phyloP scores from a whole-genome alignment of 53 echinoderm and acorn worm genomes.

The Stichopus horrens region DNA sequence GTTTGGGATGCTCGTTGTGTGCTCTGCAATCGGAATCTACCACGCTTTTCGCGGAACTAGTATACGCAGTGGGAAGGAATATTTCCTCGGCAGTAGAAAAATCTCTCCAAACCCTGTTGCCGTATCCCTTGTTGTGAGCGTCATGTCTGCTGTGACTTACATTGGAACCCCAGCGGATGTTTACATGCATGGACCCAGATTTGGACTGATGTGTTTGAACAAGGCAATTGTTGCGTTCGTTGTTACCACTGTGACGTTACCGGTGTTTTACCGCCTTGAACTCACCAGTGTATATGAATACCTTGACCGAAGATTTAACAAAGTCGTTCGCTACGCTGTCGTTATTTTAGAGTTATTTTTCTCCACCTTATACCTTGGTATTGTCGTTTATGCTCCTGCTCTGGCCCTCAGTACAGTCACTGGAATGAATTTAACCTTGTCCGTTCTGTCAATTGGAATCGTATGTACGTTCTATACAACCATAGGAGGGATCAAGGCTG shows the following conservation, averaged over 20 bases:
- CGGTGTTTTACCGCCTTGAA: constrained; percentile 30
- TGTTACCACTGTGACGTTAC: constrained; percentile 20
- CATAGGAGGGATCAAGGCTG: constrained; percentile 36
- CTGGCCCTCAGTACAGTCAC: constrained; percentile 36
- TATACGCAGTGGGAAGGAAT: constrained; percentile 1
- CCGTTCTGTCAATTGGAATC: constrained; percentile 7
- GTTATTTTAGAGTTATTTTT: constrained; percentile 10
- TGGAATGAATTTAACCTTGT: neutral
- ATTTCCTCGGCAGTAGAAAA: constrained; percentile 20
- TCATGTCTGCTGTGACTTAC: constrained; percentile 31
- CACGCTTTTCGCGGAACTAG: constrained; percentile 33
- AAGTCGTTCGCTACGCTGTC: constrained; percentile 27
- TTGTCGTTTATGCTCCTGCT: constrained; percentile 31
- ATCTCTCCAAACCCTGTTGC: constrained; percentile 18
- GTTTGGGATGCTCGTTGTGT: neutral
- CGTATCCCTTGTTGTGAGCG: constrained; percentile 35
- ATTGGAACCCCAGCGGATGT: constrained; percentile 42
- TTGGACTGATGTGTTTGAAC: constrained; percentile 37
- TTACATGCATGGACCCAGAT: constrained; percentile 43
- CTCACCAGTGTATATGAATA: constrained; percentile 40
- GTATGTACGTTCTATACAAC: constrained; percentile 37
- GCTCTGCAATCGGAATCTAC: constrained; percentile 10
- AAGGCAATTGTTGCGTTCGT: constrained; percentile 18
- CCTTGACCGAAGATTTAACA: constrained; percentile 30
- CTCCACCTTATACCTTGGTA: constrained; percentile 13